Conservation (phyloP, 2,888 invertebrate species). For the Calephelis perditalis region DNA sequence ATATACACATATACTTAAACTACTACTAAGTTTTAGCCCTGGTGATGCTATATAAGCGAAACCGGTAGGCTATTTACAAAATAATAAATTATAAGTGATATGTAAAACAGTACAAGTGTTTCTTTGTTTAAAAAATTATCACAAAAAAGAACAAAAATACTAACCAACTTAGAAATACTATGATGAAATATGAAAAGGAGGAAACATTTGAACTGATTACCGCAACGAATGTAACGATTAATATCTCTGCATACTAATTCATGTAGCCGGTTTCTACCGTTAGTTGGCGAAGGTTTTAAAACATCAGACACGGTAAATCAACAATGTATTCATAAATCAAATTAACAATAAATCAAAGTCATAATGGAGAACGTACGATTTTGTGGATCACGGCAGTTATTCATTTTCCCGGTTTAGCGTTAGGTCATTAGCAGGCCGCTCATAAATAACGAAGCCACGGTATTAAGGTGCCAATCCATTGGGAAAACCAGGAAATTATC, state of each 20-base stretch:
- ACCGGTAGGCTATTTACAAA: too few species aligned
- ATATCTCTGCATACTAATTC: not conserved
- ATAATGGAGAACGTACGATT: conserved; percentile 22
- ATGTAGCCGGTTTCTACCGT: conserved; percentile 3
- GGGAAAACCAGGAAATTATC: not conserved
- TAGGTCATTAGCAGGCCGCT: conserved; percentile 17
- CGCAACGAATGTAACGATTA: not conserved
- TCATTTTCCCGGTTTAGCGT: conserved; percentile 20
- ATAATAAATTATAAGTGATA: too few species aligned
- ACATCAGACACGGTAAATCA: conserved; percentile 17
- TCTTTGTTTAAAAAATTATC: too few species aligned
- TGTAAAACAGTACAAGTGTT: too few species aligned
- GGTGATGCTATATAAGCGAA: too few species aligned
- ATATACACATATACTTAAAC: too few species aligned
- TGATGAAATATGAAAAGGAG: too few species aligned
- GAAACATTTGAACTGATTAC: not conserved
- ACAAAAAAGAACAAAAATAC: too few species aligned
- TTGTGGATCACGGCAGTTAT: conserved; percentile 21
- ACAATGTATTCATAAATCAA: conserved; percentile 18
- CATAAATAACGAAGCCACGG: conserved; percentile 17
- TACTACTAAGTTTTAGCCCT: too few species aligned
- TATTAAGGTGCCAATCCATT: conserved; percentile 1
- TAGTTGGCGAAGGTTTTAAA: conserved; percentile 14
- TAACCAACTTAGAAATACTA: too few species aligned
- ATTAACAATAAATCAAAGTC: conserved; percentile 23